A percentile compares a stretch with the other conserved stretches of the same genome.
These are phyloP conservation scores for Cotesia vestalis DNA, from an alignment of 1,140 invertebrate species.

Conservation along the genomic window DNA sequence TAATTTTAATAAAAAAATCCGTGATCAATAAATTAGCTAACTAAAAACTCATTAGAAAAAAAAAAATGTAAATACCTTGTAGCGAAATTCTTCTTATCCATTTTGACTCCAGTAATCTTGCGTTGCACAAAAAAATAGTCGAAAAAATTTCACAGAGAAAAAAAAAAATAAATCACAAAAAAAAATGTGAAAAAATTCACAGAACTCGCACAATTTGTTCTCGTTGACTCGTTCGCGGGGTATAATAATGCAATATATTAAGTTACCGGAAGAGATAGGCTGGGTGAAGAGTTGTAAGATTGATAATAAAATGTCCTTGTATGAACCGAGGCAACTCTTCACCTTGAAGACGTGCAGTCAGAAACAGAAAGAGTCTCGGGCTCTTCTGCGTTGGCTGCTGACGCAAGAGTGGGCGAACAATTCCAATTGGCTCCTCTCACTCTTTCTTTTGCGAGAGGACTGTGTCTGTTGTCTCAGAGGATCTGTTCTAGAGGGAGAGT, in stretches of 20 bases:
- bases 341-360: neutral
- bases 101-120: neutral
- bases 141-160: neutral
- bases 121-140: neutral
- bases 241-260: neutral
- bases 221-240: neutral
- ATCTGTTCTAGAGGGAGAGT: no score
- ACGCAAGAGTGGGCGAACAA: constrained; percentile 37
- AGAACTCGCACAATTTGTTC: neutral
- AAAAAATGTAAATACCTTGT: constrained; percentile 20
- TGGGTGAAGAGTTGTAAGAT: constrained; percentile 3
- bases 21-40: neutral
- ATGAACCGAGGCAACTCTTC: constrained; percentile 21
- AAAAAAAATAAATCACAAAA: constrained; percentile 12
- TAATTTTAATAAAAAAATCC: no score
- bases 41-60: neutral
- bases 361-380: neutral
- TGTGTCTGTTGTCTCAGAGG: neutral
- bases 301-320: constrained; percentile 9
- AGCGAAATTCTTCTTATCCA: constrained; percentile 14
- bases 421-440: constrained; percentile 3
- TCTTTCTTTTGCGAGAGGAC: neutral
- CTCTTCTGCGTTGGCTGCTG: constrained; percentile 27
- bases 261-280: neutral
- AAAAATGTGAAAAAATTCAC: constrained; percentile 6